phyloP scores from a whole-genome alignment of 2,888 invertebrate genomes.

The Syrista parreyssii region DNA sequence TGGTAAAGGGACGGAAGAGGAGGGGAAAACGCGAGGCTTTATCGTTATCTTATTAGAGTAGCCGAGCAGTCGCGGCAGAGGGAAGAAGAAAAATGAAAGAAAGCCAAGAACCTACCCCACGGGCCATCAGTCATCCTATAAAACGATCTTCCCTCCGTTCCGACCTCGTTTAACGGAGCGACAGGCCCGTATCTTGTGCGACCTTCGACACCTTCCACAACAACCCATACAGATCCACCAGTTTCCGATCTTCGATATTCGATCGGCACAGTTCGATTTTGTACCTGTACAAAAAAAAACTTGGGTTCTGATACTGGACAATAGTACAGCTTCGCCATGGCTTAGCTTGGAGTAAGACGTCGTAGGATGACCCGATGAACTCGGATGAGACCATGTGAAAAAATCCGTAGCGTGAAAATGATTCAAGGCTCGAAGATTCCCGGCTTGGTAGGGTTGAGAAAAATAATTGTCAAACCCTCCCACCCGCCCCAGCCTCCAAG shows the following conservation, averaged over 20 bases:
- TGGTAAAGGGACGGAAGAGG: not conserved
- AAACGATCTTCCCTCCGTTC: constrained; percentile 29
- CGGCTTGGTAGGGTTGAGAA: not conserved
- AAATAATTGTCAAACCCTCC: not conserved
- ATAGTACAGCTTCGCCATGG: not conserved
- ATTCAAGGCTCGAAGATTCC: not conserved
- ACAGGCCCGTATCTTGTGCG: constrained; percentile 2
- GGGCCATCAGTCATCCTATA: constrained; percentile 55
- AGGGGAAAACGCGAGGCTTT: constrained; percentile 16
- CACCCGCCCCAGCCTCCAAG: not conserved
- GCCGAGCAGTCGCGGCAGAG: constrained; percentile 15
- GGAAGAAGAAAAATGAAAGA: constrained; percentile 55
- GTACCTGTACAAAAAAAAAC: not conserved
- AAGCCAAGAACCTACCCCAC: constrained; percentile 60
- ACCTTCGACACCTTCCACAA: not conserved
- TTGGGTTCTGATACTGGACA: not conserved
- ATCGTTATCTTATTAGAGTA: constrained; percentile 25
- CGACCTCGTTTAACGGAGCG: constrained; percentile 17
- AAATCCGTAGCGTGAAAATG: not conserved
- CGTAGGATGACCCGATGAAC: not conserved
- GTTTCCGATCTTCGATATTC: not conserved
- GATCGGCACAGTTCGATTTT: not conserved
- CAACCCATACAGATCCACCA: not conserved
- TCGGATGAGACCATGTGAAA: not conserved
- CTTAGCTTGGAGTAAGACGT: not conserved